These are phyloP conservation scores for Indicator maculatus DNA, from an alignment of 2,113 vertebrate species.

Conservation along the genomic window DNA sequence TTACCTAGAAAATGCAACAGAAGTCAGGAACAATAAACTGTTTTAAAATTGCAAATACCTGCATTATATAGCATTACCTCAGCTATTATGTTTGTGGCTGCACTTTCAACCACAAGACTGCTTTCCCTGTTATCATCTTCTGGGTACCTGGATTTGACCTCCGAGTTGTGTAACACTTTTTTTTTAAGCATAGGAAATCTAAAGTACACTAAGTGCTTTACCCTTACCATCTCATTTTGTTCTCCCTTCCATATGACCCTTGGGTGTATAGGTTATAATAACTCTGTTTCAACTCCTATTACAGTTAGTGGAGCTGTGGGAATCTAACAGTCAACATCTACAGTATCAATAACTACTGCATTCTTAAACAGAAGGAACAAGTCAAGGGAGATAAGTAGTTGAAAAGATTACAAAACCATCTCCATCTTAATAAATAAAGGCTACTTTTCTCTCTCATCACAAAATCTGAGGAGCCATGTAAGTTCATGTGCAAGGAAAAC, in stretches of 20 bases:
- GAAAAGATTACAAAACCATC: not conserved
- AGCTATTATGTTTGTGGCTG: not conserved
- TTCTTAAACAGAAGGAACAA: conserved; percentile 24
- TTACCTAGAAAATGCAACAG: not conserved
- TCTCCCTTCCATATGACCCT: conserved; percentile 2
- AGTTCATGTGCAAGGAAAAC: not conserved
- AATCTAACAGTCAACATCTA: conserved; percentile 12
- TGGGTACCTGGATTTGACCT: not conserved
- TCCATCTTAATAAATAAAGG: conserved; percentile 9
- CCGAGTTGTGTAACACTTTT: not conserved
- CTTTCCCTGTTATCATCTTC: not conserved
- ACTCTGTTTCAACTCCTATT: conserved; percentile 22
- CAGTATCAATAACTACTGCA: not conserved
- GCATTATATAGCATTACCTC: not conserved
- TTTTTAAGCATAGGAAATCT: not conserved
- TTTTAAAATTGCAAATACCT: not conserved
- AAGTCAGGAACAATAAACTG: not conserved
- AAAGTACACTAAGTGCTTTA: not conserved
- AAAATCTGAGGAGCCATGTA: not conserved
- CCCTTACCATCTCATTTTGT: conserved; percentile 25
- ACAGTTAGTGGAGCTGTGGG: not conserved
- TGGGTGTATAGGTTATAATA: not conserved
- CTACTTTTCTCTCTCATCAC: not conserved
- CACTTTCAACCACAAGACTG: not conserved
- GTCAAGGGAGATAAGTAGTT: not conserved